phyloP scores from a whole-genome alignment of 2,797 vertebrate genomes.

The Rhinogobio ventralis region DNA sequence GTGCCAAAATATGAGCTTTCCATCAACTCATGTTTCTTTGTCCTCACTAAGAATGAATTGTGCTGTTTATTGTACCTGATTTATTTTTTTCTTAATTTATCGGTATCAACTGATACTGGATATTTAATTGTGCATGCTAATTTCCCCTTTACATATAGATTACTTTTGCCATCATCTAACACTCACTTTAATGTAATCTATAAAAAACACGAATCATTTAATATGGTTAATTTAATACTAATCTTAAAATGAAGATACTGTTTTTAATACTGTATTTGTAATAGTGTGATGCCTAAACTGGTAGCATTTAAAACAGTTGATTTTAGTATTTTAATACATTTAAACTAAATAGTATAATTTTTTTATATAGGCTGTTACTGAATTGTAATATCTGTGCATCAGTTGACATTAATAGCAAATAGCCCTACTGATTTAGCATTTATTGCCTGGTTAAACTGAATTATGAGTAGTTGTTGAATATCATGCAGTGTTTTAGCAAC shows the following conservation, averaged over 20 bases:
- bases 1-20: not conserved
- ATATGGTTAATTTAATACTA: not conserved
- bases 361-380: not conserved
- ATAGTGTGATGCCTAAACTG: not conserved
- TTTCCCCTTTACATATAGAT: not conserved
- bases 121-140: not conserved
- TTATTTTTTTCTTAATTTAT: not conserved
- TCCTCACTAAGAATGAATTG: not conserved
- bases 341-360: not conserved
- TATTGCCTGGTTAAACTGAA: not conserved
- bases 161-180: not conserved
- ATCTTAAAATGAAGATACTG: not conserved
- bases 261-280: not conserved
- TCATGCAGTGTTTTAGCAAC: not conserved
- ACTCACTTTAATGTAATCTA: not conserved
- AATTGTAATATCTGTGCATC: not conserved
- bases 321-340: not conserved
- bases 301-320: not conserved
- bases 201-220: not conserved
- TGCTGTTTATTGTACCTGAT: not conserved
- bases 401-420: not conserved
- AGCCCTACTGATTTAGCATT: not conserved
- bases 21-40: not conserved
- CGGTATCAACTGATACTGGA: not conserved
- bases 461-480: not conserved